Percentiles rank a stretch among this genome's conserved stretches.
phyloP scores from a whole-genome alignment of 2,113 vertebrate genomes.

The Tauraco erythrolophus region DNA sequence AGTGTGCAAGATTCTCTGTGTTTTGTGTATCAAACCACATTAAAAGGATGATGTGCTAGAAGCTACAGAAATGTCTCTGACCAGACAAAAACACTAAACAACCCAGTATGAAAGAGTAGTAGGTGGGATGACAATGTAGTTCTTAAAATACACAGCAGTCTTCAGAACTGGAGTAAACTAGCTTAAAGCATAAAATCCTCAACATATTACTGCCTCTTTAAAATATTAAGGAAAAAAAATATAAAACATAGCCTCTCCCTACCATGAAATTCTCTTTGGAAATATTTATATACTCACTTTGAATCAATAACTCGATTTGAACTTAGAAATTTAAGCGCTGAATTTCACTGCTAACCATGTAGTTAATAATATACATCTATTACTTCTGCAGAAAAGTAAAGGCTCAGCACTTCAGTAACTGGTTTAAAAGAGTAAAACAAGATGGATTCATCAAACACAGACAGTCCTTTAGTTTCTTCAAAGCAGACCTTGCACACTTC shows the following conservation, averaged over 20 bases:
- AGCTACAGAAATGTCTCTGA: not conserved
- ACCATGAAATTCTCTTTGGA: not conserved
- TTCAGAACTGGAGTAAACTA: not conserved
- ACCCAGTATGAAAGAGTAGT: not conserved
- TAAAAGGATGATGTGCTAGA: not conserved
- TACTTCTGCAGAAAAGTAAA: conserved; percentile 24
- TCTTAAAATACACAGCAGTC: not conserved
- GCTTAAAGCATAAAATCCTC: not conserved
- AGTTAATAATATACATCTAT: conserved; percentile 61
- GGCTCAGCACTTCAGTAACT: conserved; percentile 45
- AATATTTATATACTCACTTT: conserved; percentile 51
- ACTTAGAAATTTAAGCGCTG: conserved; percentile 45
- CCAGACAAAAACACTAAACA: not conserved
- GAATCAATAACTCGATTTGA: conserved; percentile 42
- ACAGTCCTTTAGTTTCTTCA: not conserved
- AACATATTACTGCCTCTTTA: not conserved
- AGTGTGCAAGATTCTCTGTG: not conserved
- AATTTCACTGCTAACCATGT: conserved; percentile 23
- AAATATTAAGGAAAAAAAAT: not conserved
- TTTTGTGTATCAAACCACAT: not conserved
- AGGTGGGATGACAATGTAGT: rapidly evolving
- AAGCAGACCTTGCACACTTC: not conserved
- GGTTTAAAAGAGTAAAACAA: conserved; percentile 31
- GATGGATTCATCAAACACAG: not conserved
- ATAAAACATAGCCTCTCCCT: not conserved